These are phyloP conservation scores for Epizoanthus ramosus DNA, from an alignment of 92 coral and sea anemone species.

Conservation along the genomic window DNA sequence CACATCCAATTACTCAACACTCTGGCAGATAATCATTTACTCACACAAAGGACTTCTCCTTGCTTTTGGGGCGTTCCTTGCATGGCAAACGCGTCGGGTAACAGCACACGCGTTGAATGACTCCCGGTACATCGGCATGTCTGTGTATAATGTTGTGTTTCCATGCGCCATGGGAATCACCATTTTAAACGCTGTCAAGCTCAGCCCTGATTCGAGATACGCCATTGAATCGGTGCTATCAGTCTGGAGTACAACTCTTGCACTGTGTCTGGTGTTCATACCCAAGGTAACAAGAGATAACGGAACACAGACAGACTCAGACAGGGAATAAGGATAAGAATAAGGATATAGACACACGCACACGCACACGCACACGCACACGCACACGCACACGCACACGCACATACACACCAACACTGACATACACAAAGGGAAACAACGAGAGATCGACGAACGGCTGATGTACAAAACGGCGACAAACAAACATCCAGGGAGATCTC, in stretches of 20 bases:
- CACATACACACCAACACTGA: too few relatives aligned
- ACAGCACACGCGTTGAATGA: slow-evolving; percentile 56
- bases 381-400: too few relatives aligned
- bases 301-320: too few relatives aligned
- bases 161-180: slow-evolving; percentile 71
- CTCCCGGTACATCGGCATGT: slow-evolving; percentile 61
- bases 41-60: slow-evolving; percentile 66
- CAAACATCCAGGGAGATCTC: too few relatives aligned
- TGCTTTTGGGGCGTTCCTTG: slow-evolving; percentile 63
- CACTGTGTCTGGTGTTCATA: slow-evolving; percentile 62
- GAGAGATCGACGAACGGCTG: too few relatives aligned
- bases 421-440: too few relatives aligned
- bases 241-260: slow-evolving; percentile 60
- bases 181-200: slow-evolving; percentile 45
- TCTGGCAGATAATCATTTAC: slow-evolving; percentile 54
- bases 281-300: slow-evolving; percentile 52
- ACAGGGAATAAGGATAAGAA: too few relatives aligned
- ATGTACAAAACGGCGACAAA: too few relatives aligned
- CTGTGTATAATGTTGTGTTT: slow-evolving; percentile 63
- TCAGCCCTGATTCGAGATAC: slow-evolving; percentile 50
- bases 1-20: slow-evolving; percentile 38
- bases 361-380: too few relatives aligned
- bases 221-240: slow-evolving; percentile 57
- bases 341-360: too few relatives aligned
- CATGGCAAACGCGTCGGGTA: slow-evolving; percentile 67